These are phyloP conservation scores for Heliconius eleuchia DNA, from an alignment of 1,140 invertebrate genomes.

Conservation along the genomic window DNA sequence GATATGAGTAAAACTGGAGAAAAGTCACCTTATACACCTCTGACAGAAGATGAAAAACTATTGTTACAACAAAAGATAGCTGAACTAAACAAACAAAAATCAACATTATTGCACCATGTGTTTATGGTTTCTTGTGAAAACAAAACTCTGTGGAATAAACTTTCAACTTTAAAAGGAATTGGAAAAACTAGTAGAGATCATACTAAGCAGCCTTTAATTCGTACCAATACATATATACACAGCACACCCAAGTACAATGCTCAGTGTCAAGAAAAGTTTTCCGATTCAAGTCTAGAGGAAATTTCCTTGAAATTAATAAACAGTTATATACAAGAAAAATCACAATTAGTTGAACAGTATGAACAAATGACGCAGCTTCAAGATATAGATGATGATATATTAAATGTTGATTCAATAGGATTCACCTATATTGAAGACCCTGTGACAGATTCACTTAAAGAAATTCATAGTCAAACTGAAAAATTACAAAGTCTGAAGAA, in stretches of 20 bases:
- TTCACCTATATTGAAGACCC: constrained; percentile 85
- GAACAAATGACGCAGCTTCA: constrained; percentile 84
- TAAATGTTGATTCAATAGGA: constrained; percentile 84
- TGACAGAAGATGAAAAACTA: constrained; percentile 74
- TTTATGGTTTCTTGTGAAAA: constrained; percentile 91
- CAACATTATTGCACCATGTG: constrained; percentile 87
- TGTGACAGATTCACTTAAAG: constrained; percentile 83
- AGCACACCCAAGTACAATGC: constrained; percentile 82
- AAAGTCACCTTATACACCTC: constrained; percentile 55
- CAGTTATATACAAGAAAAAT: constrained; percentile 85
- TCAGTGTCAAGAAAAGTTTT: constrained; percentile 77
- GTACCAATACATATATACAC: constrained; percentile 85
- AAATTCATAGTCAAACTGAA: constrained; percentile 85
- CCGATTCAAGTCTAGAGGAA: constrained; percentile 88
- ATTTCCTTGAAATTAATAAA: constrained; percentile 88
- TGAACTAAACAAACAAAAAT: constrained; percentile 87
- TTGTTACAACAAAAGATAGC: constrained; percentile 83
- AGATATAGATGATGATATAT: constrained; percentile 72
- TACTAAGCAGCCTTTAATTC: constrained; percentile 73
- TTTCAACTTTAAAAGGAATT: constrained; percentile 82
- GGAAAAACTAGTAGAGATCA: constrained; percentile 76
- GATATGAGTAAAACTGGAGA: constrained; percentile 73
- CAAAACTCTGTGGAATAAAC: constrained; percentile 87
- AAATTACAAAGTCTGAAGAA: constrained; percentile 85
- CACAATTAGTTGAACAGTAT: constrained; percentile 85